phyloP scores from a whole-genome alignment of 2,888 invertebrate species.

The Drosophila infuscata region DNA sequence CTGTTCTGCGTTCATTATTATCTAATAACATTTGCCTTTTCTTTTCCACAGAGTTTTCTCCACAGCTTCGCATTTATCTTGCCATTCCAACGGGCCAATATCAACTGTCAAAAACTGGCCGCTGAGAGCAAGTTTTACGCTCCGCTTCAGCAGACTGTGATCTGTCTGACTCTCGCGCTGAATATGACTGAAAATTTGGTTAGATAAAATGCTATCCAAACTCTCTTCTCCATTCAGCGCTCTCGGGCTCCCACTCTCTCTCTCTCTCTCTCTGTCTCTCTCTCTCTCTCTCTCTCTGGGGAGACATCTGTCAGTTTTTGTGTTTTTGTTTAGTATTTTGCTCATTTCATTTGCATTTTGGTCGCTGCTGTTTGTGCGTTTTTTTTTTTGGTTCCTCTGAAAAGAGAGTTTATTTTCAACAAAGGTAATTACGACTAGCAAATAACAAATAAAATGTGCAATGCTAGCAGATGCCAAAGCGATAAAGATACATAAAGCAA shows the following conservation, averaged over 20 bases:
- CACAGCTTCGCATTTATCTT: conserved; percentile 39
- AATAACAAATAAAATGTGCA: conserved; percentile 44
- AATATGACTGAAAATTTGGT: conserved; percentile 37
- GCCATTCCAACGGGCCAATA: conserved; percentile 32
- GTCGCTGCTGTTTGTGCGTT: conserved; percentile 3
- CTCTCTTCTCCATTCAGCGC: conserved; percentile 7
- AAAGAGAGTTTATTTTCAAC: conserved; percentile 10
- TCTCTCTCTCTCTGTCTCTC: conserved; percentile 28
- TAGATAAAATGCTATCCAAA: conserved; percentile 20
- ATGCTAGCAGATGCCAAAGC: conserved; percentile 8
- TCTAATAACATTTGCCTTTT: conserved; percentile 47
- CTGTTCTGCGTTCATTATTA: conserved; percentile 58
- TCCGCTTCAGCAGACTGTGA: conserved; percentile 30
- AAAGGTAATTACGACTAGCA: conserved; percentile 26
- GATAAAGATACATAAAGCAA: conserved; percentile 2
- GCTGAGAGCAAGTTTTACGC: conserved; percentile 28
- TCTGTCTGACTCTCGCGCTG: conserved; percentile 51
- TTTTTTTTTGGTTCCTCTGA: conserved; percentile 12
- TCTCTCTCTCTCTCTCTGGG: conserved; percentile 59
- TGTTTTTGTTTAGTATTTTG: conserved; percentile 35
- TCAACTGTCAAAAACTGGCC: conserved; percentile 39
- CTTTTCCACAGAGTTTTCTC: conserved; percentile 27
- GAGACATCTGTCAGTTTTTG: conserved; percentile 58
- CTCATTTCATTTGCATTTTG: conserved; percentile 38
- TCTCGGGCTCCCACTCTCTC: conserved; percentile 7